Evolutionary conservation across 1,140 invertebrate species (phyloP), one percentile per base, ranked within the genome.

Genomic region (Cherax destructor): DNA sequence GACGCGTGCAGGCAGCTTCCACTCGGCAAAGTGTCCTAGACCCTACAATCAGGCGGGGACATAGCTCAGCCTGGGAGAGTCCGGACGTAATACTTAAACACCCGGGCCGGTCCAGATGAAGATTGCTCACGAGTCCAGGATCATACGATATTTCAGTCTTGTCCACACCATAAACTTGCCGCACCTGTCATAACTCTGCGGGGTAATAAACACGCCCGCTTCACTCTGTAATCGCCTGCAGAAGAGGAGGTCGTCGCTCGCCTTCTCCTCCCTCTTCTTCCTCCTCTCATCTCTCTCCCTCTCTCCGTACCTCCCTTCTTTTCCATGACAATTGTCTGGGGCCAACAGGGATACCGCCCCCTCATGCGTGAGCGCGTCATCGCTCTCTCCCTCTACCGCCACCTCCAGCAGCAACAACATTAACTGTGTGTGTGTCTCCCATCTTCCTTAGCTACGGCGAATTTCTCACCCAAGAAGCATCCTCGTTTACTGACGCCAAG

Each of bases 121-220:
- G 76, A 79, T 80, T 91, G 79, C 69, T 85, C 52, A 78, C 30
- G 24, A 76, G 30, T 52, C 16, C 49, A 69, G 49, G 83, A 85
- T 91, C 50, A 77, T 74, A 49, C 88, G 72, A 91, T 91, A 91
- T 91, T 91, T 91, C 89, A 85, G 83, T 84, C 83, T 81, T 85
- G 89, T 91, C 89, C 89, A 91, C 83, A 91, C 83, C 88, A 69
- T 86, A 91, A 91, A 91, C 52, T 77, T 85, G 89, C 76, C 76
- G 52, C 83, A 86, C 30, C 56, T 86, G 89, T 91, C 88, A 91
- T 84, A 91, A 85, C 72, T 84, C 72, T 85, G 81, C 76, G 76
- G 80, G 83, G 76, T 85, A 77, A 85, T 91, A 91, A 91, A 86
- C 89, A 91, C 85, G 21, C 72, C 74, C 81, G 18, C 89, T 90